Evolutionary conservation across 30 jellyfish, hydroid and myxozoan species (phyloP).

Genomic region (Chrysaora quinquecirrha): DNA sequence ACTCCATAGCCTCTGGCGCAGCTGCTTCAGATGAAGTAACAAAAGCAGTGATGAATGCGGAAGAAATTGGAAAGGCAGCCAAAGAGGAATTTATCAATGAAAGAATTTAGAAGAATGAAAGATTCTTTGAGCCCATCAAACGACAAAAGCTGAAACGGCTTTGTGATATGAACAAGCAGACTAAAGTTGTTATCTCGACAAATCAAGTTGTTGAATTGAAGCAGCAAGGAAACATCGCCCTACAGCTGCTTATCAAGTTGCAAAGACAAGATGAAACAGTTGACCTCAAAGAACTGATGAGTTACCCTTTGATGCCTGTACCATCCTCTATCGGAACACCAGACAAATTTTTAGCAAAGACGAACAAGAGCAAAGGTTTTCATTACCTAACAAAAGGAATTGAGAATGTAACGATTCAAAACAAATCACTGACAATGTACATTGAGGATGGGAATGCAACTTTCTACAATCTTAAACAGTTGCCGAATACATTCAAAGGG

Average conservation of each 20-base stretch:
- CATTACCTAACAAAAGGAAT: conserved; percentile 16
- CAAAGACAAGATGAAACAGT: conserved; percentile 19
- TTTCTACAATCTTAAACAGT: conserved; percentile 11
- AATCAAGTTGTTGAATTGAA: conserved; percentile 16
- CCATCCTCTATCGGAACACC: conserved; percentile 28
- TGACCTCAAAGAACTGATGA: conserved; percentile 14
- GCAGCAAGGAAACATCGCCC: conserved; percentile 34
- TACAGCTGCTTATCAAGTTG: conserved; percentile 7
- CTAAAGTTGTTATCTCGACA: neutral
- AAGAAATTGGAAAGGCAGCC: conserved; percentile 39
- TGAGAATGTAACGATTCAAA: neutral
- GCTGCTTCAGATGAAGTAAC: conserved; percentile 49
- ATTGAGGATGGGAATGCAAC: conserved; percentile 22
- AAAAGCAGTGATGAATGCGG: conserved; percentile 31
- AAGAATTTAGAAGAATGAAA: conserved; percentile 9
- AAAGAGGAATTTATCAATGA: conserved; percentile 25
- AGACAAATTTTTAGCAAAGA: conserved; percentile 29
- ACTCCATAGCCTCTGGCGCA: conserved; percentile 35
- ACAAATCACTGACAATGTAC: conserved; percentile 11
- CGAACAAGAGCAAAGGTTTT: conserved; percentile 14
- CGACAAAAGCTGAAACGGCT: conserved; percentile 31
- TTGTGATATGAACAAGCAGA: conserved; percentile 27
- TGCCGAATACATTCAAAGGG: conserved; percentile 26
- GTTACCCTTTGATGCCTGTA: conserved; percentile 25
- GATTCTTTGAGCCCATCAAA: conserved; percentile 39